A percentile compares a stretch with the other conserved stretches of the same genome.
These are phyloP conservation scores for Oxygymnocypris stewartii DNA, from an alignment of 2,113 vertebrate species.

Conservation along the genomic window DNA sequence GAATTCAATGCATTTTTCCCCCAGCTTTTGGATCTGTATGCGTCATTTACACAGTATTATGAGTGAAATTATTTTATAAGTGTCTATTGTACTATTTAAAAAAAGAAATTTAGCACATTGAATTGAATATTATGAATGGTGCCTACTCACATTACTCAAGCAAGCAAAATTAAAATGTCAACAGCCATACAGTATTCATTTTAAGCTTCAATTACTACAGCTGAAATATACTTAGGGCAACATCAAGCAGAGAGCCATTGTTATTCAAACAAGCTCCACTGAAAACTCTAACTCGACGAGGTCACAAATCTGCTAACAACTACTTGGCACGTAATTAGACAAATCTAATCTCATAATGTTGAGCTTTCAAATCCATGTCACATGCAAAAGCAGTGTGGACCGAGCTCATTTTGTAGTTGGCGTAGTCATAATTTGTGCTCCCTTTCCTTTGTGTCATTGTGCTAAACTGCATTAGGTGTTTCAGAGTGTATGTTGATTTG, in stretches of 20 bases:
- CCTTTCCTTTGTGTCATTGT: not conserved
- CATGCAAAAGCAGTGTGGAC: conserved; percentile 14
- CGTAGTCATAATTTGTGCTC: not conserved
- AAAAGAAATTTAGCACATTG: not conserved
- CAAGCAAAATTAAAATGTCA: not conserved
- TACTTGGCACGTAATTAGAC: conserved; percentile 56
- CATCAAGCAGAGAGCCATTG: conserved; percentile 11
- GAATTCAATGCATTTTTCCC: not conserved
- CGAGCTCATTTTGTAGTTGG: not conserved
- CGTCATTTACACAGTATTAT: not conserved
- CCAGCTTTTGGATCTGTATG: not conserved
- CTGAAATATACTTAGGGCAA: not conserved
- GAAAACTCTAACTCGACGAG: conserved; percentile 4
- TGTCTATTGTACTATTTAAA: not conserved
- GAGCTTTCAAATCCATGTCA: conserved; percentile 3
- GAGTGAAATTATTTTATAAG: not conserved
- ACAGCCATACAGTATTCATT: not conserved
- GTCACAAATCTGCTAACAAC: conserved; percentile 53
- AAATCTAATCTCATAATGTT: conserved; percentile 45
- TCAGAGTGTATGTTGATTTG: conserved; percentile 19
- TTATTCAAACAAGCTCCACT: conserved; percentile 12
- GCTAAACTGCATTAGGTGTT: conserved; percentile 25
- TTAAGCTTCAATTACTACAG: not conserved
- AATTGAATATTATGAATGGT: conserved; percentile 4
- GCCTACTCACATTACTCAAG: conserved; percentile 3